Evolutionary conservation across 2,888 invertebrate species (phyloP).

Genomic region (Orchesellides sinensis): DNA sequence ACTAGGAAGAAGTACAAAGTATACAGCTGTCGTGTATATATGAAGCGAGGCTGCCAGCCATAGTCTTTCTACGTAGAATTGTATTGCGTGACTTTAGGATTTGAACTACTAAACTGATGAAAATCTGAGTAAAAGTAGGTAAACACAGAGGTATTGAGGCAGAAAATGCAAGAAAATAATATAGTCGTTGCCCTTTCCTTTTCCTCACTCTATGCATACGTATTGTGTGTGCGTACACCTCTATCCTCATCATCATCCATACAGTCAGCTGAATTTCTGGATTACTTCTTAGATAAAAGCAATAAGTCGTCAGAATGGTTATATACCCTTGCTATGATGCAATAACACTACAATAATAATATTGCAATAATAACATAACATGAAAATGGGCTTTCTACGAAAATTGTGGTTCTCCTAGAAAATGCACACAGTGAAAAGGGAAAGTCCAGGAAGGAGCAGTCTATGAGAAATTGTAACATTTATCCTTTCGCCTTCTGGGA

Average conservation of each 20-base stretch:
- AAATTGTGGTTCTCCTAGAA: too few relatives aligned
- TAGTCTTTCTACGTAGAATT: neutral
- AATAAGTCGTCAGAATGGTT: neutral
- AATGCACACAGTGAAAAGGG: neutral
- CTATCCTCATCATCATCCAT: too few relatives aligned
- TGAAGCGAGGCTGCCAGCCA: neutral
- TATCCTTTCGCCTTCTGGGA: too few relatives aligned
- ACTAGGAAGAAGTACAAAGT: neutral
- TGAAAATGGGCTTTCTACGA: too few relatives aligned
- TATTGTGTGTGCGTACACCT: too few relatives aligned
- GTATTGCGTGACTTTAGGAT: neutral
- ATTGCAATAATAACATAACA: too few relatives aligned
- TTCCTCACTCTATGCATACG: too few relatives aligned
- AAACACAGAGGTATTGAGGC: slow-evolving; percentile 41
- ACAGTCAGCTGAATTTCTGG: too few relatives aligned
- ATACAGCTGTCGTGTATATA: neutral
- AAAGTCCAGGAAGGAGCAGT: neutral
- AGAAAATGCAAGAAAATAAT: slow-evolving; percentile 45
- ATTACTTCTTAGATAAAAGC: too few relatives aligned
- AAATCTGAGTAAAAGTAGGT: slow-evolving; percentile 32
- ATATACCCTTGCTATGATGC: neutral
- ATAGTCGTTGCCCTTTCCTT: slow-evolving; percentile 23
- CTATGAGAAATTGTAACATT: too few relatives aligned
- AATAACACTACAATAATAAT: neutral
- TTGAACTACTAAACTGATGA: neutral